Base-by-base conservation (phyloP, 2,797 vertebrate genomes). In the Gadopsis marmoratus region DNA sequence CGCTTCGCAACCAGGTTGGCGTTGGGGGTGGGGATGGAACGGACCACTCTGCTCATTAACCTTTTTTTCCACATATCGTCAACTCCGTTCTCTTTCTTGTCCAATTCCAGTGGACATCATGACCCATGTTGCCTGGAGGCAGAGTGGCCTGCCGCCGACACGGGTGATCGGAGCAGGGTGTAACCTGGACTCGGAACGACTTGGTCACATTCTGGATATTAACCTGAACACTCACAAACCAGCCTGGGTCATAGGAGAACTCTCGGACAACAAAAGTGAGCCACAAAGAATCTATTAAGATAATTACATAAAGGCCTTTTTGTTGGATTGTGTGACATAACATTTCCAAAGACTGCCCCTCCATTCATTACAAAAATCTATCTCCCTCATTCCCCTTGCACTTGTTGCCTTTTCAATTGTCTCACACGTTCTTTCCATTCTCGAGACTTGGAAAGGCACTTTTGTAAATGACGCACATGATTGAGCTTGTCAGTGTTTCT, bases 111-210 rank as follows among this genome's bases (percentile, higher is more conserved):
- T 99, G 93, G 98, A 99, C 92, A 91, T 99, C 68, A 98, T 99
- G 98, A 94, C 97, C 0, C 98, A 97, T 0, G 96, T 97, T 6
- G 96, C 97, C 0, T 99, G 98, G 98, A 97, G 97, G 81, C 95
- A 98, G 91, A 99, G 98, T 10, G 89, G 95, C 0, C 94, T 99
- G 84, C 96, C 97, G 67, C 93, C 95, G 33, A 94, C 92, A 4
- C 95, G 84, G 65, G 98, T 99, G 84, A 94, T 99, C 3, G 98
- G 98, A 75, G 96, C 94, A 9, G 98, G 98, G n/a, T 97, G 97
- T 87, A 99, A 98, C 87, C 94, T 99, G 85, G 97, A 99, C 84
- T 97, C 98, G 0, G 95, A 96, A 88, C 96, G 98, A 61, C 95
- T 99, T 31, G 94, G 94, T 31, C 95, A 96, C 60, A 74, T 95